Evolutionary conservation across 2,888 invertebrate species (phyloP).

Genomic region (Stenurella melanura): DNA sequence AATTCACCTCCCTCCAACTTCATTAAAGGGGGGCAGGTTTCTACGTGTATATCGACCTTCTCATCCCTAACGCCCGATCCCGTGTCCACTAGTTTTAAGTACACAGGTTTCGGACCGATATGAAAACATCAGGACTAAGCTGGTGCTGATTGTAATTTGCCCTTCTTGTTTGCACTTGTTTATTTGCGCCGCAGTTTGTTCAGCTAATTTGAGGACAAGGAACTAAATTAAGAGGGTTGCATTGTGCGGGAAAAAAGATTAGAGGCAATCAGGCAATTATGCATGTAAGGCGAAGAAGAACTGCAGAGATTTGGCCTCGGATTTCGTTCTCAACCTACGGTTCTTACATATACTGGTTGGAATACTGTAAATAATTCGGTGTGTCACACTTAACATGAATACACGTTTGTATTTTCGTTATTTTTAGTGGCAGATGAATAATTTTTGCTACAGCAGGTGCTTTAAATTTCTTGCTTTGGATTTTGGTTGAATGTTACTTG

Average conservation of each 20-base stretch:
- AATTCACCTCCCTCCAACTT: constrained; percentile 52
- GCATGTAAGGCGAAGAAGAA: background rate
- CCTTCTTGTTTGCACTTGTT: constrained; percentile 34
- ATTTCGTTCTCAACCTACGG: no score
- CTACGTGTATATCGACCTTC: constrained; percentile 40
- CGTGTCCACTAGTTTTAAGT: constrained; percentile 31
- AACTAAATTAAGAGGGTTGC: constrained; percentile 11
- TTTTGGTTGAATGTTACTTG: no score
- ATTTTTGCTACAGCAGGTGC: no score
- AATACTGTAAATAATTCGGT: no score
- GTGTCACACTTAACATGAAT: no score
- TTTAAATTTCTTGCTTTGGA: no score
- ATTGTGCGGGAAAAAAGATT: background rate
- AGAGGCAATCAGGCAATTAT: background rate
- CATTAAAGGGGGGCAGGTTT: constrained; percentile 29
- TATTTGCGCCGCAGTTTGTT: constrained; percentile 24
- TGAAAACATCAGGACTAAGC: constrained; percentile 23
- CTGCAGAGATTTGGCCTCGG: background rate
- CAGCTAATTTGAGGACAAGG: constrained; percentile 29
- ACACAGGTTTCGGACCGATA: constrained; percentile 27
- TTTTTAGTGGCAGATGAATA: no score
- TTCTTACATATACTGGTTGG: no score
- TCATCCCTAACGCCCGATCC: constrained; percentile 31
- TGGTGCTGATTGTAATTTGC: constrained; percentile 30
- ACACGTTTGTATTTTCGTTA: no score